Evolutionary conservation across 35 echinoderm and acorn worm genomes (phyloP), one percentile per base, ranked within the genome.

Genomic region (Ophiothrix spiculata): DNA sequence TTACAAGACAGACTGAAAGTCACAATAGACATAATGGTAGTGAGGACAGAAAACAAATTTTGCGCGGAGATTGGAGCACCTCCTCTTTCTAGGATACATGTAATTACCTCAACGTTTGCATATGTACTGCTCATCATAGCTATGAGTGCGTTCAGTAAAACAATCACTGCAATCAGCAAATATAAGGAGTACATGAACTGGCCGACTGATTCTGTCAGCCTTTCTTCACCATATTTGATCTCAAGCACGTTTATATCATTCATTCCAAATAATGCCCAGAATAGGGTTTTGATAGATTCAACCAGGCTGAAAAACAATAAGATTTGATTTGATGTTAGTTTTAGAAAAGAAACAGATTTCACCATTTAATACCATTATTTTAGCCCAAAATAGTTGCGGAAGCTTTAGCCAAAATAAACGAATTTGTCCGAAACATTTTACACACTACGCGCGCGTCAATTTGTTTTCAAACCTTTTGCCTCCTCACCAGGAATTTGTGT

Each of bases 51-150:
- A n/a, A n/a, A n/a, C n/a, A n/a, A n/a, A n/a, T n/a, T 49, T 49
- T 49, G 6, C 42, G 42, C 19, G 6, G 6, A 49, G 19, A 19
- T 6, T 49, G 42, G n/a, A n/a, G n/a, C n/a, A 49, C 19, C 19
- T 49, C 42, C 42, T 19, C 42, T 49, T 49, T 49, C 19, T 49
- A 10, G 6, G n/a, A n/a, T n/a, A n/a, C 79, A n/a, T n/a, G n/a
- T n/a, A n/a, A n/a, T 81, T 69, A 88, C 91, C 91, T 88, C 69
- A 15, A 93, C 86, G 28, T 63, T 28, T 15, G 85, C 78, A 38
- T 88, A 93, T 29, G 91, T 93, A 42, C 87, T 93, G 36, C 91
- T 93, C 85, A 93, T 56, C 91, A 93, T 93, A 2, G 91, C 91
- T 29, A 93, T 93, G 19, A 93, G 56, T 31, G 86, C 85, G 80